Evolutionary conservation across 1,140 invertebrate species (phyloP).

Genomic region (Diploscapter pachys): DNA sequence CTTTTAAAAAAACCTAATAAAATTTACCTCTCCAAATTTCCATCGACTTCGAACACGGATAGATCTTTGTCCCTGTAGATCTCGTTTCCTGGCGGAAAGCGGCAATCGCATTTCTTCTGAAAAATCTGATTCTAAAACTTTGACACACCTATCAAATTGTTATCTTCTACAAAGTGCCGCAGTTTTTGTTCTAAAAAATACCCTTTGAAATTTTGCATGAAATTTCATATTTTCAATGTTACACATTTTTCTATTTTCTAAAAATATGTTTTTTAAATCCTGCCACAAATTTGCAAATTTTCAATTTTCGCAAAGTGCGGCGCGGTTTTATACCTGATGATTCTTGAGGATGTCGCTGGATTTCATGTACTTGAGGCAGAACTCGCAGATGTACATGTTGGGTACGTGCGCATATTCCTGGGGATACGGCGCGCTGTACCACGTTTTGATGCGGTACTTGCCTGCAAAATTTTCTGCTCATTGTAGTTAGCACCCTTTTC

Average conservation of each 20-base stretch:
- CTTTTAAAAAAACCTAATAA: no score
- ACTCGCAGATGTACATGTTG: constrained; percentile 90
- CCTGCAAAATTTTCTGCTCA: constrained; percentile 61
- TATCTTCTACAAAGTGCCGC: neutral
- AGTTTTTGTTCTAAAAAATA: neutral
- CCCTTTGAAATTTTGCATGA: constrained; percentile 4
- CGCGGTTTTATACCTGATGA: constrained; percentile 18
- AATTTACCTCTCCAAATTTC: constrained; percentile 3
- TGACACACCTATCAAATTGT: neutral
- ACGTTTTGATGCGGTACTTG: constrained; percentile 83
- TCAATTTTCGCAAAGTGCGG: no score
- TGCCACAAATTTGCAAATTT: neutral
- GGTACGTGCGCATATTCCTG: constrained; percentile 77
- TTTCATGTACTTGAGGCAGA: constrained; percentile 94
- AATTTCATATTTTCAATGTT: neutral
- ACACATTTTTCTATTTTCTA: constrained; percentile 80
- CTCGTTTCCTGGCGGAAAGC: constrained; percentile 83
- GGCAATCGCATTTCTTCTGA: constrained; percentile 73
- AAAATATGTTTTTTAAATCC: constrained; percentile 78
- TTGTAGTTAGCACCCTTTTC: no score
- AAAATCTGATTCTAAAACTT: constrained; percentile 29
- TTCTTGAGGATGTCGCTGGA: constrained; percentile 80
- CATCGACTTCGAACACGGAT: constrained; percentile 23
- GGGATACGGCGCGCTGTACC: constrained; percentile 90
- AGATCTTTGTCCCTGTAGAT: constrained; percentile 71